These are phyloP conservation scores for Trachelus stipa DNA, from an alignment of 2,888 invertebrate genomes.

Conservation along the genomic window DNA sequence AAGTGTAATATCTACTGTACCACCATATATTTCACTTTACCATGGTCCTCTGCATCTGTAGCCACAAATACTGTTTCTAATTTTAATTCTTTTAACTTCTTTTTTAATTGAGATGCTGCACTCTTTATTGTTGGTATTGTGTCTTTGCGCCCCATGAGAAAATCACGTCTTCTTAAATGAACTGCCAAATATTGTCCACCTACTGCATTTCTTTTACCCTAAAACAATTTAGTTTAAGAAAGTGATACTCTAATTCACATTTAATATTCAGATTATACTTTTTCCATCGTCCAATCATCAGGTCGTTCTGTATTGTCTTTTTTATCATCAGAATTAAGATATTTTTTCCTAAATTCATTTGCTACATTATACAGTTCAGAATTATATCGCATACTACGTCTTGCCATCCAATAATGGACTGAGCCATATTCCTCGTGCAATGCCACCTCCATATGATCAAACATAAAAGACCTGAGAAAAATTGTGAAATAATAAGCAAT, in stretches of 20 bases:
- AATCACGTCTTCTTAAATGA: slow-evolving; percentile 92
- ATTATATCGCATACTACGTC: slow-evolving; percentile 93
- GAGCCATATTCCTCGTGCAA: slow-evolving; percentile 91
- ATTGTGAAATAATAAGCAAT: slow-evolving; percentile 33
- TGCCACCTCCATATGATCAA: slow-evolving; percentile 87
- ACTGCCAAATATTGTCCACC: slow-evolving; percentile 84
- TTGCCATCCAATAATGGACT: slow-evolving; percentile 83
- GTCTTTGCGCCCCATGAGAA: slow-evolving; percentile 78
- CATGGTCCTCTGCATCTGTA: slow-evolving; percentile 80
- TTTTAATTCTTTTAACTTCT: slow-evolving; percentile 70
- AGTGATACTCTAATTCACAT: slow-evolving; percentile 8
- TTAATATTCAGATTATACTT: slow-evolving; percentile 57
- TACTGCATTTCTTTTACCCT: slow-evolving; percentile 68
- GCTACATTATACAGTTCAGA: slow-evolving; percentile 76
- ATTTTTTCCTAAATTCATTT: slow-evolving; percentile 72
- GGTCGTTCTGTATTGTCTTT: slow-evolving; percentile 72
- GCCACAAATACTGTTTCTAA: slow-evolving; percentile 82
- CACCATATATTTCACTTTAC: slow-evolving; percentile 49
- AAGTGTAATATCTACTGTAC: background rate
- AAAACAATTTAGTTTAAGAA: slow-evolving; percentile 29
- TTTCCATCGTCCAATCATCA: slow-evolving; percentile 73
- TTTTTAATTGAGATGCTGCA: slow-evolving; percentile 80
- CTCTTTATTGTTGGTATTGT: slow-evolving; percentile 83
- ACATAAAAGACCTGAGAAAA: slow-evolving; percentile 71
- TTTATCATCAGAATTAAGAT: slow-evolving; percentile 75